Evolutionary conservation across 2,113 vertebrate species (phyloP), one percentile per base, ranked within the genome.

Genomic region (Pedetes capensis): DNA sequence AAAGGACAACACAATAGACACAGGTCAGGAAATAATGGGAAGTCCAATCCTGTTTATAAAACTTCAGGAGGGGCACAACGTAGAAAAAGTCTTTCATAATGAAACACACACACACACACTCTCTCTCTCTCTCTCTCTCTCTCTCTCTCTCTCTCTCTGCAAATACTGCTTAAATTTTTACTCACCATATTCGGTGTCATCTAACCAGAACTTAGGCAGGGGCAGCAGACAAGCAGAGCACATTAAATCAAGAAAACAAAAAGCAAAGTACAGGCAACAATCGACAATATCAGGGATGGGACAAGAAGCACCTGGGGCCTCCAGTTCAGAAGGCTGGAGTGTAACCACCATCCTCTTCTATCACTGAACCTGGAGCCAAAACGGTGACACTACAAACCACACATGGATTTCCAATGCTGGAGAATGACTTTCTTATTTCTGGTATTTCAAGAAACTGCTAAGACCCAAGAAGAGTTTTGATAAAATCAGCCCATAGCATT

Each of bases 1-100:
- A 32, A 72, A 74, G 66, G 80, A 71, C 47, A 94, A 89, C n/a
- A 91, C 66, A 94, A 89, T n/a, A 82, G 39, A 87, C 34, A 87
- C 20, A 76, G 68, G 20, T 94, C 59, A 94, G 49, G 90, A 92
- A 87, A 86, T 63, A 92, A 83, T 42, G 66, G 53, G 39, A 78
- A 81, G 63, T 63, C 10, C 88, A 96, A 81, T 25, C 5, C 29
- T 44, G 72, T 75, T 55, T 86, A 84, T 89, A 86, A 74, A 89
- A 37, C 71, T 51, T 92, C 68, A 42, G n/a, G 32, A 74, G 6
- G 87, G 34, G 53, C 42, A 27, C 29, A 87, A 66, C 16, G 79
- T 92, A 63, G 81, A 92, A 72, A 76, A 59, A 72, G 27, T 55
- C 37, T 83, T 61, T 55, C 13, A 27, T 83, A 72, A 88, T 66